These are phyloP conservation scores for Rhizoglyphus robini DNA, from an alignment of 1,140 invertebrate genomes.

Conservation along the genomic window DNA sequence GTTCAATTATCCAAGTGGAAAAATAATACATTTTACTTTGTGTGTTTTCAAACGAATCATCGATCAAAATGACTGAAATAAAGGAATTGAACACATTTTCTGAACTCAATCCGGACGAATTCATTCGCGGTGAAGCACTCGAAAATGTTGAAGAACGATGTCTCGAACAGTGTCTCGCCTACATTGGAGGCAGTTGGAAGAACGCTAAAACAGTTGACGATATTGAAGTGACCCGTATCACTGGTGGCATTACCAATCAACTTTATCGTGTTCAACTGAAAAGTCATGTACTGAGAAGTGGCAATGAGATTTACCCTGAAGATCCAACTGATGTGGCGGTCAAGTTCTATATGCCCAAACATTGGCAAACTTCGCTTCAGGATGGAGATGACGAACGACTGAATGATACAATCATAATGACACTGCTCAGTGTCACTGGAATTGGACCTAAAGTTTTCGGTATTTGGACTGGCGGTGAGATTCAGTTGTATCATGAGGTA, in stretches of 20 bases:
- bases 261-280: not conserved
- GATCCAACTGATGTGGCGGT: not conserved
- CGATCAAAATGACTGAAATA: too few species aligned
- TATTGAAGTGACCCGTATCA: constrained; percentile 1
- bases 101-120: not conserved
- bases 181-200: not conserved
- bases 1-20: too few species aligned
- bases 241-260: constrained; percentile 16
- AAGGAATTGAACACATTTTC: too few species aligned
- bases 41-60: too few species aligned
- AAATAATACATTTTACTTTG: too few species aligned
- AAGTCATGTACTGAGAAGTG: not conserved
- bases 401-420: not conserved
- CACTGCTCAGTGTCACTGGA: not conserved
- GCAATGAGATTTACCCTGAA: not conserved
- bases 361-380: not conserved
- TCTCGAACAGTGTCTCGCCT: not conserved
- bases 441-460: not conserved
- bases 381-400: not conserved
- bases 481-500: not conserved
- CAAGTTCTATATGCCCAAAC: not conserved
- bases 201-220: not conserved
- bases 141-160: not conserved
- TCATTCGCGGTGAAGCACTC: not conserved
- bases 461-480: not conserved